A percentile compares a stretch with the other conserved stretches of the same genome.
These are phyloP conservation scores for Petaurus breviceps DNA, from an alignment of 2,113 vertebrate genomes.

Conservation along the genomic window DNA sequence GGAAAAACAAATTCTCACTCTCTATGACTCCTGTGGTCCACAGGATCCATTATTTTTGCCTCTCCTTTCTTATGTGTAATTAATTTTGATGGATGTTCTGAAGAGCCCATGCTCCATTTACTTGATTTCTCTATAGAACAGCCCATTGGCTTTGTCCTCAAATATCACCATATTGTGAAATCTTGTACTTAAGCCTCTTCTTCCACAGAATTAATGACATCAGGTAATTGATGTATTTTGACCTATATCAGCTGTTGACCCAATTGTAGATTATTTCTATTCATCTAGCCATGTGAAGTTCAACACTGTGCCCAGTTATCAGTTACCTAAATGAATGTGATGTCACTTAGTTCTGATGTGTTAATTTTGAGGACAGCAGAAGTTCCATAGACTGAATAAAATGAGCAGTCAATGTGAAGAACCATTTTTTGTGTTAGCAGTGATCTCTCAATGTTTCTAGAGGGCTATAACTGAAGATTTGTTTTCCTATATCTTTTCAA, in stretches of 20 bases:
- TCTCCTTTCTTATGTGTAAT: slow-evolving; percentile 4
- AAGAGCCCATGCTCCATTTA: not conserved
- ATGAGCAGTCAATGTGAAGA: not conserved
- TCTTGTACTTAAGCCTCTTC: not conserved
- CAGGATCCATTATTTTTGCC: not conserved
- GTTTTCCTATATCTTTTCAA: not conserved
- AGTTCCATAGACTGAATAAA: not conserved
- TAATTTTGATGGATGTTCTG: slow-evolving; percentile 14
- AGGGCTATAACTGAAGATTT: not conserved
- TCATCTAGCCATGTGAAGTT: slow-evolving; percentile 18
- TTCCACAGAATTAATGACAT: slow-evolving; percentile 22
- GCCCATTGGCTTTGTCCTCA: slow-evolving; percentile 3
- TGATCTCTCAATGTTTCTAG: not conserved
- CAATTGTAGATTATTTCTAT: slow-evolving; percentile 44
- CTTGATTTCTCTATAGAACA: not conserved
- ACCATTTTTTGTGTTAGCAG: not conserved
- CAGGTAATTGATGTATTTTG: not conserved
- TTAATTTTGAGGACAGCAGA: slow-evolving; percentile 8
- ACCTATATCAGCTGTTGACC: not conserved
- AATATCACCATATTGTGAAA: slow-evolving; percentile 9
- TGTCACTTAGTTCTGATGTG: slow-evolving; percentile 1
- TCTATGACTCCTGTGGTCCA: not conserved
- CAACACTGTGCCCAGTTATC: slow-evolving; percentile 22
- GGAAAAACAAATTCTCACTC: not conserved
- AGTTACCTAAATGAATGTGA: slow-evolving; percentile 5